Conservation (phyloP, 2,113 vertebrate species). For the Abramis brama region DNA sequence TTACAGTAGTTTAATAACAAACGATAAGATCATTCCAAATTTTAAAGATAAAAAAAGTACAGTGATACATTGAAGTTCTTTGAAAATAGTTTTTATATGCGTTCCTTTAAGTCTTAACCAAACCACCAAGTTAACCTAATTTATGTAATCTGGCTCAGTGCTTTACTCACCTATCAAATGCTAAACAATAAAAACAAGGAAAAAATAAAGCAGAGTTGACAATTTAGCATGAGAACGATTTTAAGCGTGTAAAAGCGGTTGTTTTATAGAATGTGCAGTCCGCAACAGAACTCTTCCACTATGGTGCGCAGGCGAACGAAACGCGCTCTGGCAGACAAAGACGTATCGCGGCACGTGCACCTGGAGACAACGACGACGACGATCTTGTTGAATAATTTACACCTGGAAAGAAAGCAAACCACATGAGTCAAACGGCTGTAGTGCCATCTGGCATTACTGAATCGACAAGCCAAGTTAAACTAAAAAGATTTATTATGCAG, state of each 20-base stretch:
- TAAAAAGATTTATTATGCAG: neutral
- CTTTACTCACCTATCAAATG: conserved; percentile 47
- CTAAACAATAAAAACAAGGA: conserved; percentile 67
- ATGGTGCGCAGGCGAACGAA: conserved; percentile 78
- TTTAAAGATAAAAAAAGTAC: conserved; percentile 2
- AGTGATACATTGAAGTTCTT: conserved; percentile 19
- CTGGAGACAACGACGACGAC: conserved; percentile 78
- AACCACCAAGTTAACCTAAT: conserved; percentile 41
- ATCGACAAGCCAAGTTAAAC: conserved; percentile 39
- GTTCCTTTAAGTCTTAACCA: neutral
- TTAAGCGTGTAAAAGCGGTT: conserved; percentile 66
- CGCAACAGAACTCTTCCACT: conserved; percentile 78
- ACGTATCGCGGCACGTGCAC: conserved; percentile 77
- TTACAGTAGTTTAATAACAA: conserved; percentile 27
- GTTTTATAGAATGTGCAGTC: conserved; percentile 71
- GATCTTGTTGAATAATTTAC: conserved; percentile 82
- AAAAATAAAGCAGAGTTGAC: conserved; percentile 63
- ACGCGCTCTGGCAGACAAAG: conserved; percentile 80
- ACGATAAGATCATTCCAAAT: neutral
- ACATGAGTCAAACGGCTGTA: conserved; percentile 76
- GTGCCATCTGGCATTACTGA: conserved; percentile 34
- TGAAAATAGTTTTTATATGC: neutral
- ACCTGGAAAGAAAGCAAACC: conserved; percentile 84
- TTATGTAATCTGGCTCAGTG: conserved; percentile 47
- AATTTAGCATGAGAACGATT: conserved; percentile 65